Base-by-base conservation (phyloP, 1,140 invertebrate genomes). In the Geopemphigus sp. region DNA sequence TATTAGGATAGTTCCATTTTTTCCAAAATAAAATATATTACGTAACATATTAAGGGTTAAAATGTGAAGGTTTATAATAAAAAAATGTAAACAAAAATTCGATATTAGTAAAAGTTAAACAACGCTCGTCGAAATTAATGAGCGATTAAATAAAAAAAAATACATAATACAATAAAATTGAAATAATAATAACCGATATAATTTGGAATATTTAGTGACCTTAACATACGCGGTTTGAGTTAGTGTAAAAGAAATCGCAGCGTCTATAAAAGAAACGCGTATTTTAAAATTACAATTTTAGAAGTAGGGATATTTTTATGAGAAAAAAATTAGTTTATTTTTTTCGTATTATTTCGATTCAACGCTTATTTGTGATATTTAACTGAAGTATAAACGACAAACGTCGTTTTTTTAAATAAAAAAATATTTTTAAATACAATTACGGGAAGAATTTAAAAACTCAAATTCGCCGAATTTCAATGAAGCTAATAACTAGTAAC, bases 1-100 rank as follows among this genome's bases (percentile, higher is more conserved):
- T 4, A 66, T 39, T 24, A 17, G 19, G 50, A 24, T 10, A 68
- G 2, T 1, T 11, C n/a, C 10, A 32, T 45, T 47, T 47, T 11
- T 66, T 45, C 22, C 3, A 66, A 66, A 68, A n/a, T 39, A 66
- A 66, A 22, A 47, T 66, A 1, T 45, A 45, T 68, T 50, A 68
- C 50, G 66, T 22, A 26, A 50, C 50, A 26, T 17, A 50, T 50
- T 68, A 50, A 50, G n/a, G 39, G 39, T 50, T 68, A 68, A 50
- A 47, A 68, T 24, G 50, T 22, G 1, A 66, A 17, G 5, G 11
- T 39, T n/a, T n/a, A 32, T 17, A 63, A 45, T 22, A 66, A 66
- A 32, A 68, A 50, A 47, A 6, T 50, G 17, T 10, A 50, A 68
- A 24, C 8, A 68, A 68, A n/a, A 29, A 32, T 47, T 32, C 19